Evolutionary conservation across 1,140 invertebrate species (phyloP), one percentile per base, ranked within the genome.

Genomic region (Pemphigus obesinymphae): DNA sequence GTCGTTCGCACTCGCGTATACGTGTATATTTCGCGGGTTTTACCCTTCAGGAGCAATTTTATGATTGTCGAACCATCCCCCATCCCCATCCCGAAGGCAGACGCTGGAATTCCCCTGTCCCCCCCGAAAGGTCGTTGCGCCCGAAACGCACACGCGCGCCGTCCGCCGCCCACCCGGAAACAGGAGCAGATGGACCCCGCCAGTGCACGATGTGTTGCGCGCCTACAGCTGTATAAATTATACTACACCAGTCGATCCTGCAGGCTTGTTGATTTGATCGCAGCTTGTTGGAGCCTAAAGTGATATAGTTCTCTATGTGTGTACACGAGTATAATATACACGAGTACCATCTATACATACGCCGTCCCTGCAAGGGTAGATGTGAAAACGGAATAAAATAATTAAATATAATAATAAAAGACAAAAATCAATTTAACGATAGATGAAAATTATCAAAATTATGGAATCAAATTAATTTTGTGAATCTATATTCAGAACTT

Each of bases 111-210:
- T n/a, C 29, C 61, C 1, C 73, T 20, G 75, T 11, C 15, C 66
- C 34, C 34, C 26, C 48, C 17, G n/a, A 53, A 37, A 78, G 75
- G 75, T 78, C 37, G 61, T 78, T 58, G 53, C 75, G 61, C 75
- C 23, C 75, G 23, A 73, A 43, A 26, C 37, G 23, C n/a, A 11
- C 66, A 26, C 4, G 37, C 37, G n/a, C 34, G 34, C 40, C 37
- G n/a, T n/a, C 66, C 63, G 34, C 61, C 3, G 63, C 63, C 1
- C 34, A 1, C 17, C 17, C 13, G 15, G 58, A 31, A 34, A n/a
- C 11, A n/a, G 34, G 29, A 63, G 15, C 29, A 63, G 61, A 34
- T 10, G 29, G 61, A 20, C 6, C 61, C 13, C 58, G 29, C 29
- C 58, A 34, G 31, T 34, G n/a, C n/a, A n/a, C n/a, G n/a, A n/a